A percentile compares a stretch with the other conserved stretches of the same genome.
These are phyloP conservation scores for Tanytarsus gracilentus DNA, from an alignment of 2,888 invertebrate species.

Conservation along the genomic window DNA sequence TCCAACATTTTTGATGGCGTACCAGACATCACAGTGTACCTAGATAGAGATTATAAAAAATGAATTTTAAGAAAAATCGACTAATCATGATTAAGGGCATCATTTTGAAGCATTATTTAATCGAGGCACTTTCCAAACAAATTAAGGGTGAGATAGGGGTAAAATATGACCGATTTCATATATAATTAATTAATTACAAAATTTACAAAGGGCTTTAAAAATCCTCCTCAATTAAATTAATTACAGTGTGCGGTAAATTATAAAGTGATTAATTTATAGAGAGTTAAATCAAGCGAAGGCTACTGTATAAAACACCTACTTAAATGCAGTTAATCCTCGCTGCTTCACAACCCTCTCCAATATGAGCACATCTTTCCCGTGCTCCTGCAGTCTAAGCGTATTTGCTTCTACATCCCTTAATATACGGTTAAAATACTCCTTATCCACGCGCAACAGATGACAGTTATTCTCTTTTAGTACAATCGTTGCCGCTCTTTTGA, in stretches of 20 bases:
- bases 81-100: not conserved
- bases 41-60: conserved; percentile 35
- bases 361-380: conserved; percentile 72
- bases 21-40: conserved; percentile 80
- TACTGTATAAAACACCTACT: too few species aligned
- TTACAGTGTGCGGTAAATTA: too few species aligned
- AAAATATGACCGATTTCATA: too few species aligned
- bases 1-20: conserved; percentile 80
- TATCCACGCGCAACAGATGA: conserved; percentile 73
- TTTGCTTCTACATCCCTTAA: conserved; percentile 79
- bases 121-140: too few species aligned
- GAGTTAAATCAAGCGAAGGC: not conserved
- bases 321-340: conserved; percentile 49
- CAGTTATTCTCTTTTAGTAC: conserved; percentile 72
- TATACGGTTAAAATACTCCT: conserved; percentile 75
- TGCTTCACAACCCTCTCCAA: conserved; percentile 60
- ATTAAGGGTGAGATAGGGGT: too few species aligned
- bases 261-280: not conserved
- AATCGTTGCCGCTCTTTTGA: conserved; percentile 67
- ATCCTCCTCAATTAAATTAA: too few species aligned
- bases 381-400: conserved; percentile 73
- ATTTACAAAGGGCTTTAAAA: too few species aligned
- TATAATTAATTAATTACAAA: too few species aligned
- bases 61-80: not conserved
- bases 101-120: not conserved